Base-by-base conservation (phyloP, 2,797 vertebrate genomes). In the Alexandromys oeconomus region DNA sequence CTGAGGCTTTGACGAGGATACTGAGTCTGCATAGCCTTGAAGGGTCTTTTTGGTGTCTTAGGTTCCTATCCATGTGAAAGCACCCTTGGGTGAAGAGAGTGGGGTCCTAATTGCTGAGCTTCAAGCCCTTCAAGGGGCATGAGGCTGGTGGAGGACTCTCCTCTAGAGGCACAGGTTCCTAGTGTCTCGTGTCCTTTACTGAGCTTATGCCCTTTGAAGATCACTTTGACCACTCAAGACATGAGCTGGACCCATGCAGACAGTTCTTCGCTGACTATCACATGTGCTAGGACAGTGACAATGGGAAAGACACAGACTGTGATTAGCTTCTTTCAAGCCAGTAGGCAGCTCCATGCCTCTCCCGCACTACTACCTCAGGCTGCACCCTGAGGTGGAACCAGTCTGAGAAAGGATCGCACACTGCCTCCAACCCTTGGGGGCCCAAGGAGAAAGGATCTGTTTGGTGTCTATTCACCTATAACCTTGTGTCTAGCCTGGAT, bases 401-500 rank as follows among this genome's bases (percentile, higher is more conserved):
- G 37, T 2, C 0, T 0, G 2, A 73, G 76, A 15, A 63, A 57
- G 19, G 43, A 0, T 2, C 27, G 27, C 25, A 12, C 1, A 9
- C 0, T 0, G 13, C 46, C 7, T 19, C 71, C 51, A n/a, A 12
- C 12, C 37, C 63, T 67, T 67, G 12, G 67, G 84, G 37, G n/a
- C 63, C 73, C 54, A 73, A 7, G 80, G 17, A 86, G 40, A 89
- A 85, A 40, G 51, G 40, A 71, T 27, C 34, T 17, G 79, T 76
- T 67, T 14, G 0, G 11, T 5, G 11, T 25, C 69, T 19, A 0
- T 40, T 5, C 43, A 23, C 48, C 31, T 29, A 46, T 6, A 4
- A n/a, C 23, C 79, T 11, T 6, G 25, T 25, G 4, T 40, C 27
- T 73, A 71, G 88, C 10, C 48, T 27, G 21, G 43, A 5, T 2